A percentile compares a stretch with the other conserved stretches of the same genome.
These are phyloP conservation scores for Cataglyphis rosenhaueri DNA, from an alignment of 2,888 invertebrate species.

Conservation along the genomic window DNA sequence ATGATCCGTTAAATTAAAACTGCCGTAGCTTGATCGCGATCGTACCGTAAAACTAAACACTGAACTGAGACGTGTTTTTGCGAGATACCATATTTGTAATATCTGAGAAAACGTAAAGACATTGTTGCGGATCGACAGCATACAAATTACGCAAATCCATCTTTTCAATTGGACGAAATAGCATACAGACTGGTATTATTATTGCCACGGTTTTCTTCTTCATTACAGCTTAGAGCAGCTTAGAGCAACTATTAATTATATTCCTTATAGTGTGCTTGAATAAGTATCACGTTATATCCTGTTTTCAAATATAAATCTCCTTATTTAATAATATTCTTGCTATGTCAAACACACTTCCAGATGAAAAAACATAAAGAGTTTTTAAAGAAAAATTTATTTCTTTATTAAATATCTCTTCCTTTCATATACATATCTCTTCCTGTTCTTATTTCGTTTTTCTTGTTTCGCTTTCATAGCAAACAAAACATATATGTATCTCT, in stretches of 20 bases:
- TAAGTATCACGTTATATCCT: constrained; percentile 24
- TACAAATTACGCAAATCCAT: constrained; percentile 43
- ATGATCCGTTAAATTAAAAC: constrained; percentile 39
- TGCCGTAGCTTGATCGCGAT: neutral
- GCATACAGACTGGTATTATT: constrained; percentile 14
- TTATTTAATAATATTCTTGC: constrained; percentile 10
- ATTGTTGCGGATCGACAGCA: constrained; percentile 21
- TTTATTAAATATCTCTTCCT: neutral
- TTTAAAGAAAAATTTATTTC: constrained; percentile 2
- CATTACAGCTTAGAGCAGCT: neutral
- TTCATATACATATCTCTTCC: neutral
- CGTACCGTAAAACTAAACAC: neutral
- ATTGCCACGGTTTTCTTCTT: neutral
- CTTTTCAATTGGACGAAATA: constrained; percentile 35
- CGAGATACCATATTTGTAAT: constrained; percentile 26
- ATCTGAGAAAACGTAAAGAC: constrained; percentile 17
- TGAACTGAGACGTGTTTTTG: constrained; percentile 15
- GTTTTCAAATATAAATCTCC: constrained; percentile 12
- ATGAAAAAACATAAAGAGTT: neutral
- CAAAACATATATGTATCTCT: constrained; percentile 2
- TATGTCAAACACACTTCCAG: neutral
- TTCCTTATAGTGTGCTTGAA: neutral
- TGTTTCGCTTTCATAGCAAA: constrained; percentile 1
- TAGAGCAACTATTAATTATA: constrained; percentile 15
- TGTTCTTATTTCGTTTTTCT: neutral